Percentiles rank a stretch among this genome's conserved stretches.
These are phyloP conservation scores for Tipula unca DNA, from an alignment of 2,888 invertebrate genomes.

Conservation along the genomic window DNA sequence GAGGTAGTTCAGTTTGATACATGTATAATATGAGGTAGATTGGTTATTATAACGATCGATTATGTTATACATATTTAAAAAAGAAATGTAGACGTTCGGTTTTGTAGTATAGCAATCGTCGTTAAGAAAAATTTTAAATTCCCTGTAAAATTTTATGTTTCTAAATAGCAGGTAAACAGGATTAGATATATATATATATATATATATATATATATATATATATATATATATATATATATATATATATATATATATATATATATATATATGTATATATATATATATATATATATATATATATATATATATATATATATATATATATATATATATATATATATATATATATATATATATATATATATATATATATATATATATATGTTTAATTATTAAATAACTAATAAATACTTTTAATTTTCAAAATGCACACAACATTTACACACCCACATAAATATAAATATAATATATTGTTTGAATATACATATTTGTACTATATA, in stretches of 20 bases:
- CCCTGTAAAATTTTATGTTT: background rate
- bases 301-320: background rate
- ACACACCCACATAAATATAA: background rate
- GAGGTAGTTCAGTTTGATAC: background rate
- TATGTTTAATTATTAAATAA: background rate
- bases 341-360: background rate
- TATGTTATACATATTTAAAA: too few relatives aligned
- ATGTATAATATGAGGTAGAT: too few relatives aligned
- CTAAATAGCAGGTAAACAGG: background rate
- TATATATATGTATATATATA: background rate
- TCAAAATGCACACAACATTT: slow-evolving; percentile 8
- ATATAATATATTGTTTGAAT: background rate
- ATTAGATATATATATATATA: background rate
- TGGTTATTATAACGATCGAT: too few relatives aligned
- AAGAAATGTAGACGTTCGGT: too few relatives aligned
- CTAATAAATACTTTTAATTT: background rate
- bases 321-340: background rate
- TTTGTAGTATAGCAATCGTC: background rate
- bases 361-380: background rate
- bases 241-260: background rate
- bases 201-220: background rate
- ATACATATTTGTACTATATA: background rate
- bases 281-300: background rate
- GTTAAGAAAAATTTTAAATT: background rate
- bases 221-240: background rate